Base-by-base conservation (phyloP, 2,797 vertebrate species). In the Pseudochirops cupreus region DNA sequence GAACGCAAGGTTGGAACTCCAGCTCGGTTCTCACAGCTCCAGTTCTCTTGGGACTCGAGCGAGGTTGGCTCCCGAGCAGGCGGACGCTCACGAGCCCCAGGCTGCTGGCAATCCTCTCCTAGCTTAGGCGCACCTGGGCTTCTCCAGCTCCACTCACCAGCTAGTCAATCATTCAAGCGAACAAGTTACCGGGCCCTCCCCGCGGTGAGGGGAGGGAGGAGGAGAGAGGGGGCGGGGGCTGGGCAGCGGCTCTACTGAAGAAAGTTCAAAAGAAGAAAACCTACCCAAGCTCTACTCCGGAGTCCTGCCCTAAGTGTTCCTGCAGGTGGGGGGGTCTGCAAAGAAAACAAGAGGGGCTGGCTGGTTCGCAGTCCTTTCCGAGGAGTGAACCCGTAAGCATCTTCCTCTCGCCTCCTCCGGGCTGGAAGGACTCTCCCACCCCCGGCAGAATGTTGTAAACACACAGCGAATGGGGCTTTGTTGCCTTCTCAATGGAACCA, bases 401-500 rank as follows among this genome's bases (percentile, higher is more conserved):
- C 62, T n/a, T n/a, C 62, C 33, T 5, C 92, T 33, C 31, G 26
- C 52, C 58, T n/a, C 92, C 31, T 5, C 31, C 10, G 1, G 1
- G 18, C 18, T 24, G 18, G 0, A 46, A 10, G 58, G 58, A 29
- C 56, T 56, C 55, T 50, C 53, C 39, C 24, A 74, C 18, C 31
- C 9, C 13, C 57, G 56, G 33, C 55, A 5, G 59, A 91, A 13
- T 29, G 58, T 89, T 92, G 95, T 91, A 96, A 96, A 96, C 94
- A 95, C 58, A 1, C 57, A 46, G 90, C 28, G 3, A 10, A 24
- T 46, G 58, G 74, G 7, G 91, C 94, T 94, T 57, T 92, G 90
- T 94, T 33, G 94, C 59, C 56, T 90, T 87, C 92, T 92, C 93
- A 57, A 92, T 58, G 58, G 59, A 62, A 24, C 92, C 94, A 94